These are phyloP conservation scores for Alauda arvensis DNA, from an alignment of 2,797 vertebrate genomes.

Conservation along the genomic window DNA sequence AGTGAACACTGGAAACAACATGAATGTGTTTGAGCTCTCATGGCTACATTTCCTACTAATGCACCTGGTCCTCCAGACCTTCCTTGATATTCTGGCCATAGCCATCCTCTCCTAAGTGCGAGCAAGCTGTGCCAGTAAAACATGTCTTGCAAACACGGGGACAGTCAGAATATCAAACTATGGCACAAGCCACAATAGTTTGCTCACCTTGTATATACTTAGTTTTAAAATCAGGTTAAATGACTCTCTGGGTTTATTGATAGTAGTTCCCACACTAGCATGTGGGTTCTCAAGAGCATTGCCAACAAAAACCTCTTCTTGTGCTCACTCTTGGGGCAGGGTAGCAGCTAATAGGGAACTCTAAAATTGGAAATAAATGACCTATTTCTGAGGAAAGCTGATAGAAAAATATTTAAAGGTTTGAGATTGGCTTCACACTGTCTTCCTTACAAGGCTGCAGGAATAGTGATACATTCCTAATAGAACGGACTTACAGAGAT, in stretches of 20 bases:
- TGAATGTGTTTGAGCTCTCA: fast-evolving
- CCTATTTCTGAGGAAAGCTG: conserved; percentile 15
- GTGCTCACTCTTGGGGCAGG: neutral
- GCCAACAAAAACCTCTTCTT: neutral
- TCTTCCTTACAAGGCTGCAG: neutral
- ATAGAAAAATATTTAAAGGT: neutral
- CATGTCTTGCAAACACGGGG: fast-evolving
- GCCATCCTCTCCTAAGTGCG: neutral
- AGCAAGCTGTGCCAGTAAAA: neutral
- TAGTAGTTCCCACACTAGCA: neutral
- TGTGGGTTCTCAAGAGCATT: neutral
- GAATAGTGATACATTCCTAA: neutral
- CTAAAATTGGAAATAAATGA: conserved; percentile 51
- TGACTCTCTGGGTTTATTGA: neutral
- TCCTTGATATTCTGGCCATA: neutral
- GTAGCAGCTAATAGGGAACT: conserved; percentile 4
- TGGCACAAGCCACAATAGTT: neutral
- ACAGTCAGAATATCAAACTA: neutral
- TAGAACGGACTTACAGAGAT: neutral
- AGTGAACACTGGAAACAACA: neutral
- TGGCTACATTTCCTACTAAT: neutral
- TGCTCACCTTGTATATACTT: neutral
- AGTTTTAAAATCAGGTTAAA: conserved; percentile 30
- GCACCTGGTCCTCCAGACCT: neutral
- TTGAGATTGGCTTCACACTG: neutral